These are phyloP conservation scores for Reticulitermes speratus DNA, from an alignment of 1,140 invertebrate species.

Conservation along the genomic window DNA sequence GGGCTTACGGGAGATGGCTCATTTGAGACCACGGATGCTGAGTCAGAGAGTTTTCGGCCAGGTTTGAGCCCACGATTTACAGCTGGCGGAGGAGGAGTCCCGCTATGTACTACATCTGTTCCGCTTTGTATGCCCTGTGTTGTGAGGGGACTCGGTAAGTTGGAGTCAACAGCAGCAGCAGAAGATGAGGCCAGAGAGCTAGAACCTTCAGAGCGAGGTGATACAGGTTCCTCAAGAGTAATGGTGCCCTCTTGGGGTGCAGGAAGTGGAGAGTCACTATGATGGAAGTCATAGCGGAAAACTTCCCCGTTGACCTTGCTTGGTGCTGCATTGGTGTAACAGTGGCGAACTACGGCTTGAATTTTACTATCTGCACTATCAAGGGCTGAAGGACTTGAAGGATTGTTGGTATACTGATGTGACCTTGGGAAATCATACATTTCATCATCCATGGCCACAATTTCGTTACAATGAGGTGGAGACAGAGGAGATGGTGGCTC, in stretches of 20 bases:
- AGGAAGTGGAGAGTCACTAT: constrained; percentile 38
- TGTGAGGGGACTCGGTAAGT: constrained; percentile 56
- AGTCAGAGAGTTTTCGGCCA: constrained; percentile 60
- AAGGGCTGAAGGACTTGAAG: constrained; percentile 39
- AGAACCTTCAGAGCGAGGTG: constrained; percentile 55
- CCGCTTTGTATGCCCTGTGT: constrained; percentile 44
- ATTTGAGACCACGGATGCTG: constrained; percentile 43
- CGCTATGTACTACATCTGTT: constrained; percentile 41
- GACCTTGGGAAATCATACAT: constrained; percentile 72
- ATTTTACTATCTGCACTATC: constrained; percentile 38
- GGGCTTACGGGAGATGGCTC: constrained; percentile 41
- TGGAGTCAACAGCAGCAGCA: constrained; percentile 53
- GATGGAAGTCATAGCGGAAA: constrained; percentile 58
- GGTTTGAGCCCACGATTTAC: constrained; percentile 81
- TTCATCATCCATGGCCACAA: constrained; percentile 51
- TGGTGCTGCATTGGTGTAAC: constrained; percentile 71
- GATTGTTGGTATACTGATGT: constrained; percentile 51
- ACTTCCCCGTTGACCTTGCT: constrained; percentile 56
- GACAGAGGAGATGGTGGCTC: background rate
- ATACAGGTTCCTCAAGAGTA: constrained; percentile 51
- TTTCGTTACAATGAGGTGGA: background rate
- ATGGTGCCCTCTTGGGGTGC: constrained; percentile 34
- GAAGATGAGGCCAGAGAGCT: constrained; percentile 39
- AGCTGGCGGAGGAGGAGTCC: constrained; percentile 61
- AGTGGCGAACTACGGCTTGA: constrained; percentile 54